These are phyloP conservation scores for Oryzias melastigma DNA, from an alignment of 2,113 vertebrate species.

Conservation along the genomic window DNA sequence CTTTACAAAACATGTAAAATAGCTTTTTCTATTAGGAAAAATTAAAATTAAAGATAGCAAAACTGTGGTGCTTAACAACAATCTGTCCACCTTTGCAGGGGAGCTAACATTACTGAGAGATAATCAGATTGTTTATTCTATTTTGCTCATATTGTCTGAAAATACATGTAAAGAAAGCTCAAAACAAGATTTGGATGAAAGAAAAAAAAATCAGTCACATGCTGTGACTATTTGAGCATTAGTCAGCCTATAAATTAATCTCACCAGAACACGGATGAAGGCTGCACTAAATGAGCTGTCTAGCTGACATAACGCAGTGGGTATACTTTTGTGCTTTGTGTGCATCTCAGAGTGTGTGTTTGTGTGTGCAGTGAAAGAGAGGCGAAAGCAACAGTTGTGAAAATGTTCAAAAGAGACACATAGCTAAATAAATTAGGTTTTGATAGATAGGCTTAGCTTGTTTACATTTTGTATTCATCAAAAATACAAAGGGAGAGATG, in stretches of 20 bases:
- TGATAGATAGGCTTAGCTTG: slow-evolving; percentile 6
- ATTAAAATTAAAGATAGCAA: slow-evolving; percentile 46
- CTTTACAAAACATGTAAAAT: slow-evolving; percentile 32
- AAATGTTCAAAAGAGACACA: slow-evolving; percentile 17
- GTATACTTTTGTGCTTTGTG: slow-evolving; percentile 12
- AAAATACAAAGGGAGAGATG: background rate
- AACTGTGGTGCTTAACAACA: slow-evolving; percentile 24
- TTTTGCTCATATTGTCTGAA: background rate
- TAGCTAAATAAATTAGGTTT: slow-evolving; percentile 14
- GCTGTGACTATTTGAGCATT: slow-evolving; percentile 59
- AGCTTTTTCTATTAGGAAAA: slow-evolving; percentile 22
- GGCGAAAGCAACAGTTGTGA: background rate
- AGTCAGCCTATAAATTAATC: slow-evolving; percentile 60
- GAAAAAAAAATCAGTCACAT: slow-evolving; percentile 48
- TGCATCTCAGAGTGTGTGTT: background rate
- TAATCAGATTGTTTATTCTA: slow-evolving; percentile 18
- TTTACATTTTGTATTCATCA: slow-evolving; percentile 3
- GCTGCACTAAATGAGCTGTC: slow-evolving; percentile 51
- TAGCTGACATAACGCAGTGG: slow-evolving; percentile 24
- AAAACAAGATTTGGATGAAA: slow-evolving; percentile 38
- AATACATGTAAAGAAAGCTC: slow-evolving; percentile 3
- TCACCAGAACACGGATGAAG: slow-evolving; percentile 37
- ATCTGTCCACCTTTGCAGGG: slow-evolving; percentile 23
- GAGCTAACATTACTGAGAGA: slow-evolving; percentile 26
- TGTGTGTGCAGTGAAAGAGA: background rate